Evolutionary conservation across 2,888 invertebrate genomes (phyloP).

Genomic region (Melanostoma scalare): DNA sequence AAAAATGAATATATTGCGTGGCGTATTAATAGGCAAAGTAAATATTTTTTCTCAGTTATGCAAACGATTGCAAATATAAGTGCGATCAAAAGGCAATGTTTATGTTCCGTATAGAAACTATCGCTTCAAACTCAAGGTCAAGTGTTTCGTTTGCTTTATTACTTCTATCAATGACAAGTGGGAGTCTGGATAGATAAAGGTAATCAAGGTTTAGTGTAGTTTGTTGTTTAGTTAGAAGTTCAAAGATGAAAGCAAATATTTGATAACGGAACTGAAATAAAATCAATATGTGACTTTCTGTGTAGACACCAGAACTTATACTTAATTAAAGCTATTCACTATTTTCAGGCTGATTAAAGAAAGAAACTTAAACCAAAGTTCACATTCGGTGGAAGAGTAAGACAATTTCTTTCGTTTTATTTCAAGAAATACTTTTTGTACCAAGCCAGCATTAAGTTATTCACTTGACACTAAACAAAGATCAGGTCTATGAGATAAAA

Average conservation of each 20-base stretch:
- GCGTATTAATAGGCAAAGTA: slow-evolving; percentile 42
- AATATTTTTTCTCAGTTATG: slow-evolving; percentile 50
- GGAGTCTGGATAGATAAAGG: slow-evolving; percentile 48
- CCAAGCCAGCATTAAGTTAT: no score
- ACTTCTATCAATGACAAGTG: slow-evolving; percentile 43
- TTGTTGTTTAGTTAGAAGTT: not conserved
- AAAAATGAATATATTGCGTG: slow-evolving; percentile 53
- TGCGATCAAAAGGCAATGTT: slow-evolving; percentile 43
- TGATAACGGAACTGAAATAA: slow-evolving; percentile 24
- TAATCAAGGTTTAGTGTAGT: slow-evolving; percentile 38
- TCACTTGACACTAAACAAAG: no score
- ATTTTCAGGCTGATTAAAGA: no score
- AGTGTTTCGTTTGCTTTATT: not conserved
- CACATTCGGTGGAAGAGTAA: no score
- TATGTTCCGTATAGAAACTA: slow-evolving; percentile 43
- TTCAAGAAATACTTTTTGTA: no score
- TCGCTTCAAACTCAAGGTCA: slow-evolving; percentile 38
- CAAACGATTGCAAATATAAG: slow-evolving; percentile 35
- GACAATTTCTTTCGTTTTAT: no score
- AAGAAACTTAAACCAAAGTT: no score
- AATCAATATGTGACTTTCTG: not conserved
- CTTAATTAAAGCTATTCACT: no score
- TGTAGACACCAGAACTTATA: not conserved
- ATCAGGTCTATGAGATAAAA: no score
- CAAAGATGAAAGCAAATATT: slow-evolving; percentile 60